Conservation (phyloP, 1,140 invertebrate genomes). For the Papilio aristodemus region DNA sequence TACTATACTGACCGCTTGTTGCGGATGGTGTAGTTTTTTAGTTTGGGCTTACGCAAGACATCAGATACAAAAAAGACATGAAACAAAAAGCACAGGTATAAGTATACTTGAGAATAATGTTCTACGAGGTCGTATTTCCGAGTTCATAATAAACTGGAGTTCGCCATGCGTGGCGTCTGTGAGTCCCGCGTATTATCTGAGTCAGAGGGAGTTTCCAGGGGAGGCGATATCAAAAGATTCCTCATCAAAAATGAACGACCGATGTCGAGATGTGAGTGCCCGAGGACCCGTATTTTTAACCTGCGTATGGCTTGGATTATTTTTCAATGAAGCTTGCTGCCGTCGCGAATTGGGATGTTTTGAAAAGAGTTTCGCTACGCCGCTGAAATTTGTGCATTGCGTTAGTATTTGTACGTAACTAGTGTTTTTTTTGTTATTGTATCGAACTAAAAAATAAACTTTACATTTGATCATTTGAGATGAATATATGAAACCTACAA, state of each 20-base stretch:
- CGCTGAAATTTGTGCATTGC: constrained; percentile 13
- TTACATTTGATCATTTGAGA: neutral
- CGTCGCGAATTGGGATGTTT: constrained; percentile 41
- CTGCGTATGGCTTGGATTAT: constrained; percentile 57
- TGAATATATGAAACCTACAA: no score
- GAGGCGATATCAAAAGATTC: constrained; percentile 70
- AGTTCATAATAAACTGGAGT: neutral
- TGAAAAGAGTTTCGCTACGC: constrained; percentile 38
- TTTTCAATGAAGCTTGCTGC: constrained; percentile 54
- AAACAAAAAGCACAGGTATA: no score
- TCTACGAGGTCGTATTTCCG: no score
- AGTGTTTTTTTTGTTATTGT: neutral
- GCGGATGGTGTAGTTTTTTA: no score
- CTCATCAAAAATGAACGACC: constrained; percentile 74
- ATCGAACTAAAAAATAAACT: neutral
- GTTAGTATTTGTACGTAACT: neutral
- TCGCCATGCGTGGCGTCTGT: constrained; percentile 33
- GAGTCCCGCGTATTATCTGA: constrained; percentile 56
- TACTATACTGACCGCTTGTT: no score
- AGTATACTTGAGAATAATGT: no score
- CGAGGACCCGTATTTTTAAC: constrained; percentile 59
- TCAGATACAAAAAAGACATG: no score
- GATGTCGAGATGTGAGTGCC: constrained; percentile 61
- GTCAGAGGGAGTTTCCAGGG: constrained; percentile 43
- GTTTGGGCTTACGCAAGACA: no score